A percentile compares a stretch with the other conserved stretches of the same genome.
These are phyloP conservation scores for Terrapene triunguis DNA, from an alignment of 2,113 vertebrate genomes.

Conservation along the genomic window DNA sequence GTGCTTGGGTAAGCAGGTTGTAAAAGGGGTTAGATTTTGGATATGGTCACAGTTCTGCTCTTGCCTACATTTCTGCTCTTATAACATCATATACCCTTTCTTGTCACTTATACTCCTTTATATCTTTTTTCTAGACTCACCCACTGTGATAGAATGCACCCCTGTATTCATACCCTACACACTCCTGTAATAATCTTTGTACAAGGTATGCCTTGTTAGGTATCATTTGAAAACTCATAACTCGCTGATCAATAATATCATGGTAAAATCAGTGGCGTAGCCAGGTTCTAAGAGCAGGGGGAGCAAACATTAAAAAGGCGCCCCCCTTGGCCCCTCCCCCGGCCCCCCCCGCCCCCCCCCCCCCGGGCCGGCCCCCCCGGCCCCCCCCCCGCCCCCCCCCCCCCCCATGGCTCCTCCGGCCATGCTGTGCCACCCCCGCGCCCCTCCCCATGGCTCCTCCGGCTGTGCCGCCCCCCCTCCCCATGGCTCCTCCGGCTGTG, in stretches of 20 bases:
- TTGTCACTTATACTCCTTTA: background rate
- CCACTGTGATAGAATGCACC: background rate
- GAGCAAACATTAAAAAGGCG: too few species aligned
- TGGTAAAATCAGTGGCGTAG: background rate
- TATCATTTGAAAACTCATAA: background rate
- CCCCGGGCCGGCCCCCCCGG: too few species aligned
- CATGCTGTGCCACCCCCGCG: too few species aligned
- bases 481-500: too few species aligned
- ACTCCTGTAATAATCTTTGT: background rate
- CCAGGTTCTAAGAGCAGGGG: too few species aligned
- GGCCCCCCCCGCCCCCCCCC: too few species aligned
- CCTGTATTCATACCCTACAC: background rate
- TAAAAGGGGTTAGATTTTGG: background rate
- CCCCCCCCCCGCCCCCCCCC: too few species aligned
- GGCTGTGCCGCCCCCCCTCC: too few species aligned
- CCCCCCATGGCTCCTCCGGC: too few species aligned
- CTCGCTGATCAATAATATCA: background rate
- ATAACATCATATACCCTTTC: background rate
- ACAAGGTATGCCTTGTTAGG: background rate
- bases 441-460: too few species aligned
- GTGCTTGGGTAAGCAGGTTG: conserved; percentile 45
- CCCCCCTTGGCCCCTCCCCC: too few species aligned
- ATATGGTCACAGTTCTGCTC: background rate
- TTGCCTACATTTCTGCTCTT: background rate
- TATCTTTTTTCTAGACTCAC: background rate